A percentile compares a stretch with the other conserved stretches of the same genome.
Evolutionary conservation across 2,888 invertebrate genomes (phyloP).

Genomic region (Cinara cedri): DNA sequence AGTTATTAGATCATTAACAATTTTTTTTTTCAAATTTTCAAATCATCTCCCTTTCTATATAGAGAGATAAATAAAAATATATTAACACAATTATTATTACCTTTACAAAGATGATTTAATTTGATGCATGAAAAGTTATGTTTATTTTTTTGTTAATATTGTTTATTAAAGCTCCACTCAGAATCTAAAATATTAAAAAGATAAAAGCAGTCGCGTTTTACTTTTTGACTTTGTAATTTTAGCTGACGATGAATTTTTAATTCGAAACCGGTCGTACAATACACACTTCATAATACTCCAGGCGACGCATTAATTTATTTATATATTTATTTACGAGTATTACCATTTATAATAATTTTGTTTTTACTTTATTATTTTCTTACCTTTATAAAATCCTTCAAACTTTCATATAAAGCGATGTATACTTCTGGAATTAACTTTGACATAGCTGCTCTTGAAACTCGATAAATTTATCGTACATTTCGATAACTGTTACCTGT

Average conservation of each 20-base stretch:
- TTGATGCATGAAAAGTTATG: constrained; percentile 7
- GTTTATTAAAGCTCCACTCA: not conserved
- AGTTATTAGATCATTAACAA: no score
- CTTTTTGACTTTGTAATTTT: no score
- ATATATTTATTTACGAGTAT: no score
- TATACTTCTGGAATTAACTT: constrained; percentile 10
- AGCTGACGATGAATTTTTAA: no score
- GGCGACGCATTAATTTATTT: no score
- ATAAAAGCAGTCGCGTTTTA: no score
- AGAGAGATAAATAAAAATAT: constrained; percentile 3
- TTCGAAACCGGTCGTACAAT: no score
- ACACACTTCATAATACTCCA: no score
- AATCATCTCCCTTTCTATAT: not conserved
- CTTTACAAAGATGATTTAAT: constrained; percentile 7
- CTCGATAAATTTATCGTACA: not conserved
- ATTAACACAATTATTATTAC: constrained; percentile 3
- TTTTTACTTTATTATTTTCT: no score
- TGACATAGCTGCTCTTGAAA: constrained; percentile 13
- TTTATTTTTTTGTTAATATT: constrained; percentile 7
- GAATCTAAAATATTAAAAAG: not conserved
- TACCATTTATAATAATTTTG: no score
- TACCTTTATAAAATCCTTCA: not conserved
- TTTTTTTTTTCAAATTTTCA: not conserved
- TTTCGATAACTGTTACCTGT: constrained; percentile 8
- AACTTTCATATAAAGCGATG: not conserved